Evolutionary conservation across 1,140 invertebrate genomes (phyloP).

Genomic region (Helicoverpa armigera): DNA sequence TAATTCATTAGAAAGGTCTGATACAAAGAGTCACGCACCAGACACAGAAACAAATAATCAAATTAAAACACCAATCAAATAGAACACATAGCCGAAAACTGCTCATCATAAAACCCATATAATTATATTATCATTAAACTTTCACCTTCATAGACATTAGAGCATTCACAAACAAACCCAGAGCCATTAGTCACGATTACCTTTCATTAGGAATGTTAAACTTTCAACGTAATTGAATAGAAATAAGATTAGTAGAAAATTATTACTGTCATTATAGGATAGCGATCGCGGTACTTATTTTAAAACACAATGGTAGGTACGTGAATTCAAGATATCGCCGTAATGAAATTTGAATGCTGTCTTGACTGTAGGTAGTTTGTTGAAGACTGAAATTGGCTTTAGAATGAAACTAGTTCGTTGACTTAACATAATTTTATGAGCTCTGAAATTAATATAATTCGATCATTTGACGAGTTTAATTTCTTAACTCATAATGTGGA

Average conservation of each 20-base stretch:
- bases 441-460: no score
- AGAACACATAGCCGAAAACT: neutral
- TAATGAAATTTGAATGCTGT: constrained; percentile 12
- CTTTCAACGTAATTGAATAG: constrained; percentile 25
- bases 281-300: constrained; percentile 5
- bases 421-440: neutral
- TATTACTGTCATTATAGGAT: constrained; percentile 24
- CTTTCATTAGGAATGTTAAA: constrained; percentile 13
- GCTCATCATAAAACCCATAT: neutral
- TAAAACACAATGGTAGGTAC: constrained; percentile 22
- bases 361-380: neutral
- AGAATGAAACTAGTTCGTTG: neutral
- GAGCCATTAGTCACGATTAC: constrained; percentile 18
- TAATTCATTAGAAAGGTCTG: no score
- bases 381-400: neutral
- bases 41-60: no score
- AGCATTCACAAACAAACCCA: constrained; percentile 16
- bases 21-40: no score
- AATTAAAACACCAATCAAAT: no score
- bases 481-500: no score
- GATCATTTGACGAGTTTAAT: no score
- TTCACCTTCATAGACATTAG: constrained; percentile 37
- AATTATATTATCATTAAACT: constrained; percentile 1
- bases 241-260: constrained; percentile 24
- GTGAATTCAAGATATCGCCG: constrained; percentile 15